A percentile compares a stretch with the other conserved stretches of the same genome.
Conservation (phyloP, 2,113 vertebrate species). For the Aythya baeri region DNA sequence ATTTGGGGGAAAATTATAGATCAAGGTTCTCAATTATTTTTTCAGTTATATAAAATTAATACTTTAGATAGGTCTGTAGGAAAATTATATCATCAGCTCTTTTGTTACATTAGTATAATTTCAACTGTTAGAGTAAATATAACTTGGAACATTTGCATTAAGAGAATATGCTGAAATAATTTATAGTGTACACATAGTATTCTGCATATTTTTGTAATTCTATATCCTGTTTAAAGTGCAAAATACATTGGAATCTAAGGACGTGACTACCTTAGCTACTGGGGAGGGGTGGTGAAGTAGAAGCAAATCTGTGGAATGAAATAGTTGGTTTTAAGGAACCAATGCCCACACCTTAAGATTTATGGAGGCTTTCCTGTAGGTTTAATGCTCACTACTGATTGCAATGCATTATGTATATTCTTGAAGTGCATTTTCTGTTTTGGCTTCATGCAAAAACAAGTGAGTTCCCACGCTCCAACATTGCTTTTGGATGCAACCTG, state of each 20-base stretch:
- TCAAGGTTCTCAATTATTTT: slow-evolving; percentile 18
- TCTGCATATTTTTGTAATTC: too few relatives aligned
- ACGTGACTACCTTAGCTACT: neutral
- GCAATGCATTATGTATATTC: neutral
- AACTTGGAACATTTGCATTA: neutral
- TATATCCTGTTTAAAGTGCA: neutral
- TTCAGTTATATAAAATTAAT: slow-evolving; percentile 12
- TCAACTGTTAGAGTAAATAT: neutral
- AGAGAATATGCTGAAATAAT: neutral
- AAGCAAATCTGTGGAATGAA: neutral
- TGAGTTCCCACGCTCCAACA: neutral
- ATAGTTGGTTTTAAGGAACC: neutral
- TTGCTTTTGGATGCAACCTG: neutral
- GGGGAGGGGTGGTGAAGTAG: neutral
- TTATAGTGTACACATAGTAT: neutral
- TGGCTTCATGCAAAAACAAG: neutral
- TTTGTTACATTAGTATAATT: neutral
- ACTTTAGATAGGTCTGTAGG: neutral
- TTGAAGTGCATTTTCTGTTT: neutral
- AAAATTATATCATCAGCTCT: neutral
- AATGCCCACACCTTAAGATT: neutral
- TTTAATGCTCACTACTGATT: neutral
- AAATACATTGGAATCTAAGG: neutral
- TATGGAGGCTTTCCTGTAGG: neutral
- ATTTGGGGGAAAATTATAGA: neutral